phyloP scores from a whole-genome alignment of 2,113 vertebrate genomes.

The Parotia lawesii region DNA sequence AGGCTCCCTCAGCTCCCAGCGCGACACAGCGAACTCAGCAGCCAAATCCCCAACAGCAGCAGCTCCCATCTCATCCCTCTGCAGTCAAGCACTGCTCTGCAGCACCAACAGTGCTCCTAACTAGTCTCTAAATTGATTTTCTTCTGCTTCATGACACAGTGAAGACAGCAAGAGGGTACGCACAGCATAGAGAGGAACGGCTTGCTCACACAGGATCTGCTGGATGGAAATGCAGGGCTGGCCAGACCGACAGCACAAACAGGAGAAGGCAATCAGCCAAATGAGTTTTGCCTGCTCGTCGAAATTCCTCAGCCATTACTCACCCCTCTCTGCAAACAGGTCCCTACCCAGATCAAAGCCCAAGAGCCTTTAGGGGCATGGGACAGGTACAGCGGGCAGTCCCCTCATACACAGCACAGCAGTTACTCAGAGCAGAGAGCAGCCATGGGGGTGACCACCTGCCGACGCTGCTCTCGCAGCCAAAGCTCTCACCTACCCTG shows the following conservation, averaged over 20 bases:
- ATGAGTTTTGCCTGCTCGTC: conserved; percentile 35
- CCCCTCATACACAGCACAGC: accelerated
- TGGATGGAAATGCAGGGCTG: background rate
- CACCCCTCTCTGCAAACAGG: conserved; percentile 8
- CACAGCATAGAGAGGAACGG: background rate
- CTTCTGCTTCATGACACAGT: background rate
- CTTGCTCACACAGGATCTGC: background rate
- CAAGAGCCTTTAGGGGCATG: background rate
- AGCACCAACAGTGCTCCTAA: background rate
- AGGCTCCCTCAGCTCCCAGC: background rate
- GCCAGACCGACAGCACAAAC: background rate
- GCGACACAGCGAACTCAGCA: background rate
- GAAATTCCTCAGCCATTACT: conserved; percentile 44
- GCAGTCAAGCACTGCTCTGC: background rate
- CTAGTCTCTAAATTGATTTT: background rate
- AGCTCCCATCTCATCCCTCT: background rate
- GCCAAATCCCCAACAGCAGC: background rate
- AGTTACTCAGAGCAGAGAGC: background rate
- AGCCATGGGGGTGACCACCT: background rate
- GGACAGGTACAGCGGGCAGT: accelerated
- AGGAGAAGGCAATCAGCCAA: background rate
- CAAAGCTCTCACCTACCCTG: background rate
- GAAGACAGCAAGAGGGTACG: background rate
- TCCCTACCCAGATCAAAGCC: background rate
- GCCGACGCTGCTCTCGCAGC: background rate